Percentiles rank a stretch among this genome's conserved stretches.
These are phyloP conservation scores for Hybognathus amarus DNA, from an alignment of 2,797 vertebrate species.

Conservation along the genomic window DNA sequence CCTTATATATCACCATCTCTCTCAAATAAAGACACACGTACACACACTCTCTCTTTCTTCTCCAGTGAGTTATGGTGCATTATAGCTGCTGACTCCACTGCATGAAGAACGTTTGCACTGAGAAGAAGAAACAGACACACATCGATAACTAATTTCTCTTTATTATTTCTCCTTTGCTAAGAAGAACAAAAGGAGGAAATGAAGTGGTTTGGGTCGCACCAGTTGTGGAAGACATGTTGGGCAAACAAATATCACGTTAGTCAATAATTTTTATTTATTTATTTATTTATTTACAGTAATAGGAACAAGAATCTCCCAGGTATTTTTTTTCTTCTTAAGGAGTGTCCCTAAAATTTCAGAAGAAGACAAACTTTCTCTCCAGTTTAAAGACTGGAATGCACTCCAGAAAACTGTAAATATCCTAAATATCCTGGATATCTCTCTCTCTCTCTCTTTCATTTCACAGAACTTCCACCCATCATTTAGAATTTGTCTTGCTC, in stretches of 20 bases:
- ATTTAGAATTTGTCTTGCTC: neutral
- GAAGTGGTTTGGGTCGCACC: conserved; percentile 6
- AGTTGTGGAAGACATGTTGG: neutral
- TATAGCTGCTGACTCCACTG: conserved; percentile 36
- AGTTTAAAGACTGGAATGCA: neutral
- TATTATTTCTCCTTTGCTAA: conserved; percentile 32
- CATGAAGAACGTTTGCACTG: conserved; percentile 36
- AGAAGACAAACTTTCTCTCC: too few relatives aligned
- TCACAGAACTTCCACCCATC: neutral
- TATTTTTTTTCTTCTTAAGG: neutral
- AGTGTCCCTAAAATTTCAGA: neutral
- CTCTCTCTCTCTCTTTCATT: neutral
- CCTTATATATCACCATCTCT: neutral
- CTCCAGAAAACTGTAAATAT: neutral
- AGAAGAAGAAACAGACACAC: conserved; percentile 28
- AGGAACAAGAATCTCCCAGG: neutral
- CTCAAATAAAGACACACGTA: too few relatives aligned
- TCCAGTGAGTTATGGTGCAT: conserved; percentile 16
- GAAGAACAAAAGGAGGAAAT: conserved; percentile 34
- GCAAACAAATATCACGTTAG: neutral
- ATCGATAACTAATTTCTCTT: conserved; percentile 50
- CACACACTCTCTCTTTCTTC: conserved; percentile 1
- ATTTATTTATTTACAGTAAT: neutral
- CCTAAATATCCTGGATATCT: neutral
- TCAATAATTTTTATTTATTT: neutral